A percentile compares a stretch with the other conserved stretches of the same genome.
These are phyloP conservation scores for Gymnogyps californianus DNA, from an alignment of 2,113 vertebrate genomes.

Conservation along the genomic window DNA sequence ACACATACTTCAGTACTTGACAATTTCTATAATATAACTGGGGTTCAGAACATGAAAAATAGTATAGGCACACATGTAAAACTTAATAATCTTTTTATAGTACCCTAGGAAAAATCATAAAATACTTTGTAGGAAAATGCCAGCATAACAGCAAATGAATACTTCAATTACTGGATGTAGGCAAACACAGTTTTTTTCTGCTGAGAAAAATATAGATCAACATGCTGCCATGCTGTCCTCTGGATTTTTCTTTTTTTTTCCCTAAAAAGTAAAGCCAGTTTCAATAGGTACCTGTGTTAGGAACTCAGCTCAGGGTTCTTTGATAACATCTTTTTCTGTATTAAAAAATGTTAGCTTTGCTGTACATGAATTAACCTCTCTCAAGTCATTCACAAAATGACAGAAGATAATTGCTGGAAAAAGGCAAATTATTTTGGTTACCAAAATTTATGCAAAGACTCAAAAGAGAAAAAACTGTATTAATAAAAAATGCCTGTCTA, in stretches of 20 bases:
- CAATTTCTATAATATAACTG: background rate
- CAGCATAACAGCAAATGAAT: background rate
- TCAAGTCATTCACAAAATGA: background rate
- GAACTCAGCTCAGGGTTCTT: background rate
- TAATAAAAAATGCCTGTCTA: background rate
- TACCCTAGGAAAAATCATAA: background rate
- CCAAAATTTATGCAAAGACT: background rate
- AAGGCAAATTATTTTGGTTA: background rate
- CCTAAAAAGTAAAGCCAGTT: background rate
- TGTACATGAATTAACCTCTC: background rate
- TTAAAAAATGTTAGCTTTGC: background rate
- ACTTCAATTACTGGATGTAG: background rate
- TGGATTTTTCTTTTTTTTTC: background rate
- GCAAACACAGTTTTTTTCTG: background rate
- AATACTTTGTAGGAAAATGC: background rate
- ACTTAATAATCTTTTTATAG: background rate
- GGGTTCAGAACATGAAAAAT: background rate
- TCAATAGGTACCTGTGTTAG: background rate
- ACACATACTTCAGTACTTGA: background rate
- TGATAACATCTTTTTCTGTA: background rate
- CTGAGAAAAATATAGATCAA: background rate
- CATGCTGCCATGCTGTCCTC: background rate
- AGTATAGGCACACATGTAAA: background rate
- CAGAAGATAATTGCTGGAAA: background rate
- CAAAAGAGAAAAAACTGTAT: background rate